Conservation (phyloP, 1,140 invertebrate genomes). For the Meloidogyne floridensis region DNA sequence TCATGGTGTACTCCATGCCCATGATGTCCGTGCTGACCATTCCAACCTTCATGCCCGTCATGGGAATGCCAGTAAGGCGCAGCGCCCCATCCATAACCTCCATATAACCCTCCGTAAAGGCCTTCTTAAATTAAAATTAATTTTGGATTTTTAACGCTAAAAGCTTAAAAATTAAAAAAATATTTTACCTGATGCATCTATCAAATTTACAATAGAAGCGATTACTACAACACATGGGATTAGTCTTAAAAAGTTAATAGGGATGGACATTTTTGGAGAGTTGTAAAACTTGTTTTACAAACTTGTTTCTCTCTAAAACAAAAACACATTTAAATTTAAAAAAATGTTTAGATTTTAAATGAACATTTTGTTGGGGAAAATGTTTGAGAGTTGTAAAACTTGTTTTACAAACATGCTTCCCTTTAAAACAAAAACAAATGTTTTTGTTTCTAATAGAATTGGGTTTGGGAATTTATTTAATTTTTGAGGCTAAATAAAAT, state of each 20-base stretch:
- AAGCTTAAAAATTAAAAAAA: background rate
- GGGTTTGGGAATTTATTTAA: too few species aligned
- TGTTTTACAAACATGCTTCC: background rate
- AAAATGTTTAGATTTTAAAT: too few species aligned
- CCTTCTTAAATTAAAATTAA: constrained; percentile 5
- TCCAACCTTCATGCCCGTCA: constrained; percentile 23
- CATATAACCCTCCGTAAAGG: constrained; percentile 28
- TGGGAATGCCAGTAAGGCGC: constrained; percentile 25
- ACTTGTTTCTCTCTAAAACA: too few species aligned
- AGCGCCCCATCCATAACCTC: constrained; percentile 31
- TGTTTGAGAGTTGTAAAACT: background rate
- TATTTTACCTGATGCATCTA: background rate
- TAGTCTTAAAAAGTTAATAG: background rate
- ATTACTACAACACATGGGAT: background rate
- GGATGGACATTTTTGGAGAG: background rate
- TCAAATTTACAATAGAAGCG: background rate
- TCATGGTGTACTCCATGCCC: constrained; percentile 31
- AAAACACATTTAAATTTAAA: background rate
- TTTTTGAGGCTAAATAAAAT: too few species aligned
- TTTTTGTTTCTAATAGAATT: too few species aligned
- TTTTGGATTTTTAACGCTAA: background rate
- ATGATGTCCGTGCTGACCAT: constrained; percentile 36
- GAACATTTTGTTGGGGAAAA: background rate
- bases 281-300: background rate
- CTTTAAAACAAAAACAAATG: too few species aligned